phyloP scores from a whole-genome alignment of 64 coral and sea anemone genomes.

The Montipora cactus region DNA sequence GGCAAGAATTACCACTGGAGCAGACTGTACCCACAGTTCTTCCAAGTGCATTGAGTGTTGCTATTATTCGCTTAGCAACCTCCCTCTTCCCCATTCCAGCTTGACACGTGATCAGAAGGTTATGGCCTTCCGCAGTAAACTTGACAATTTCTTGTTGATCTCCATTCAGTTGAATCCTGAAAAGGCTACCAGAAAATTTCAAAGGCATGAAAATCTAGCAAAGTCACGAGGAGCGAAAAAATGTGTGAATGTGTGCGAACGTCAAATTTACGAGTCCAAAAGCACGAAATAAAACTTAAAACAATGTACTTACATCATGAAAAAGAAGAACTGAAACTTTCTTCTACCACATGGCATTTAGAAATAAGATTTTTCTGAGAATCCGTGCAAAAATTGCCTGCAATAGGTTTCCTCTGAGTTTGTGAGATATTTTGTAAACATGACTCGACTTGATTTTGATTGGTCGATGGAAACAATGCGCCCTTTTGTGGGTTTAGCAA shows the following conservation, averaged over 20 bases:
- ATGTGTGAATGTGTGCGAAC: not conserved
- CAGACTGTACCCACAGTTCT: slow-evolving; percentile 19
- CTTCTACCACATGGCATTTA: not conserved
- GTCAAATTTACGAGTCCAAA: not conserved
- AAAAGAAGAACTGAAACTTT: not conserved
- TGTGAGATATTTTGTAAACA: slow-evolving; percentile 13
- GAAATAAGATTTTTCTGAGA: not conserved
- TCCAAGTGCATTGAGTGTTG: not conserved
- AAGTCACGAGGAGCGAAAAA: not conserved
- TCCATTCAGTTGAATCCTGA: slow-evolving; percentile 7
- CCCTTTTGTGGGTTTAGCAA: too few species aligned
- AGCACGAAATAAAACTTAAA: not conserved
- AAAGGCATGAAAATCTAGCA: not conserved
- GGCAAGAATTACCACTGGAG: slow-evolving; percentile 38
- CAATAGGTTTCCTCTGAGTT: slow-evolving; percentile 7
- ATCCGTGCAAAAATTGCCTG: not conserved
- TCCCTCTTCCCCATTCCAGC: slow-evolving; percentile 41
- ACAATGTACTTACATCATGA: slow-evolving; percentile 8
- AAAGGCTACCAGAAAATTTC: not conserved
- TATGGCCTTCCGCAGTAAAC: slow-evolving; percentile 52
- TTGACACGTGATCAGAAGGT: slow-evolving; percentile 52
- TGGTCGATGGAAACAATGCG: not conserved
- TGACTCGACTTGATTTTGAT: slow-evolving; percentile 4
- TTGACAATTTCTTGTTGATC: slow-evolving; percentile 21
- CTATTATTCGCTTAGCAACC: slow-evolving; percentile 8